Evolutionary conservation across 2,797 vertebrate species (phyloP).

Genomic region (Oreochromis mossambicus): DNA sequence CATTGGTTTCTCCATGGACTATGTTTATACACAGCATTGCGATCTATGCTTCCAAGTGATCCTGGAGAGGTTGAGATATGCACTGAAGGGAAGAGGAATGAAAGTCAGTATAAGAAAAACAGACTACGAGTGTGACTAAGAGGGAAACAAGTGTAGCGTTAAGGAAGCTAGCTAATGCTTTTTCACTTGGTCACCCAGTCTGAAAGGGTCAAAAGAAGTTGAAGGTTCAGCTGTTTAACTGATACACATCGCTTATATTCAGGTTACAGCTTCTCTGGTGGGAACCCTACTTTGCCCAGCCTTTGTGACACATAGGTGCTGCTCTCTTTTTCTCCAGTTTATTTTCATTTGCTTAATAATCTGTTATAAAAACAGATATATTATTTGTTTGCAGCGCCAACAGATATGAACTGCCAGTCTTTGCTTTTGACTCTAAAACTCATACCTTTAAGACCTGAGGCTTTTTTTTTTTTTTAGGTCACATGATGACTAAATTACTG

Average conservation of each 20-base stretch:
- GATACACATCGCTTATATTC: not conserved
- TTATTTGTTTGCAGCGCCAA: not conserved
- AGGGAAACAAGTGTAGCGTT: too few species aligned
- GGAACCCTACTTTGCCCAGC: not conserved
- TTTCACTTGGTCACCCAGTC: not conserved
- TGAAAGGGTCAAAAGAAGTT: not conserved
- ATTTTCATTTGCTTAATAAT: too few species aligned
- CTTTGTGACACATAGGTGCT: not conserved
- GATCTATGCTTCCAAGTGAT: rapidly evolving
- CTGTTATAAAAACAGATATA: too few species aligned
- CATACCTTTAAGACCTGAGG: not conserved
- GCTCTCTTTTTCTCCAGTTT: too few species aligned
- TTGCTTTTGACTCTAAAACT: not conserved
- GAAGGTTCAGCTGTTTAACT: not conserved
- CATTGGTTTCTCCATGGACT: not conserved
- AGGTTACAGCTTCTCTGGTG: not conserved
- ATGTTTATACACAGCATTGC: not conserved
- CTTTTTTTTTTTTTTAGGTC: not conserved
- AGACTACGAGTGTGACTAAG: too few species aligned
- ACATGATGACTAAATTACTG: not conserved
- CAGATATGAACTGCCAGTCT: not conserved
- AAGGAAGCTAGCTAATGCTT: not conserved
- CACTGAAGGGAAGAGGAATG: not conserved
- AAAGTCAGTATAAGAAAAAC: rapidly evolving
- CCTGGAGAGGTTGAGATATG: not conserved